A percentile compares a stretch with the other conserved stretches of the same genome.
Evolutionary conservation across 30 jellyfish, hydroid and myxozoan species (phyloP).

Genomic region (Chironex yamaguchii): DNA sequence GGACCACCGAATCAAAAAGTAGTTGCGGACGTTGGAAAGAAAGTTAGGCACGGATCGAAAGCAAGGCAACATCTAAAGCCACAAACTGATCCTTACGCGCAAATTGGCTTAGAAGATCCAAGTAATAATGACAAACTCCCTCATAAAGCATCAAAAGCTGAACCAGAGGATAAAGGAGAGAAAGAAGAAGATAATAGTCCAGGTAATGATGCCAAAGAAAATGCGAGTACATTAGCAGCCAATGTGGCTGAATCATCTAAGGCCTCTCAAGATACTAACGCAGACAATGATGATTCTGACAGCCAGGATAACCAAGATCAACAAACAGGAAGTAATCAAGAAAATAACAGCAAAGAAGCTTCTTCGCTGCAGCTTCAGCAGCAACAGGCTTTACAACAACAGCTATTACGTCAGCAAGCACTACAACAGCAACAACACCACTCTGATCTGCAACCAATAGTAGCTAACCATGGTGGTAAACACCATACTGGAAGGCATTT

Average conservation of each 20-base stretch:
- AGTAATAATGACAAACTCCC: constrained; percentile 62
- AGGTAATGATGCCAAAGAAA: constrained; percentile 20
- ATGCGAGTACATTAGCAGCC: background rate
- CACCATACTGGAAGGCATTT: constrained; percentile 37
- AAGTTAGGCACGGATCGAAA: background rate
- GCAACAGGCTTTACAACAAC: constrained; percentile 22
- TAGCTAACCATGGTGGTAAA: constrained; percentile 51
- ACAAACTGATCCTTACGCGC: constrained; percentile 75
- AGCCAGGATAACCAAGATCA: background rate
- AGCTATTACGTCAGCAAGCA: background rate
- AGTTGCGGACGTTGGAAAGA: background rate
- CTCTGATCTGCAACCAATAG: constrained; percentile 51
- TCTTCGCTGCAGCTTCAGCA: background rate
- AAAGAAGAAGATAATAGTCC: constrained; percentile 35
- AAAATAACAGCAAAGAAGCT: background rate
- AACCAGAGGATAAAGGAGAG: constrained; percentile 18
- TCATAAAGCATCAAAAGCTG: constrained; percentile 50
- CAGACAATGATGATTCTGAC: background rate
- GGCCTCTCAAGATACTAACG: background rate
- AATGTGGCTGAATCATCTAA: background rate
- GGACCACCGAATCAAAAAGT: constrained; percentile 26
- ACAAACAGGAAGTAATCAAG: background rate
- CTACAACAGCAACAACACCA: background rate
- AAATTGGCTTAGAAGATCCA: constrained; percentile 81
- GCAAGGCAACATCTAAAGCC: background rate